Conservation (phyloP, 2,888 invertebrate species). For the Schrankia costaestrigalis region DNA sequence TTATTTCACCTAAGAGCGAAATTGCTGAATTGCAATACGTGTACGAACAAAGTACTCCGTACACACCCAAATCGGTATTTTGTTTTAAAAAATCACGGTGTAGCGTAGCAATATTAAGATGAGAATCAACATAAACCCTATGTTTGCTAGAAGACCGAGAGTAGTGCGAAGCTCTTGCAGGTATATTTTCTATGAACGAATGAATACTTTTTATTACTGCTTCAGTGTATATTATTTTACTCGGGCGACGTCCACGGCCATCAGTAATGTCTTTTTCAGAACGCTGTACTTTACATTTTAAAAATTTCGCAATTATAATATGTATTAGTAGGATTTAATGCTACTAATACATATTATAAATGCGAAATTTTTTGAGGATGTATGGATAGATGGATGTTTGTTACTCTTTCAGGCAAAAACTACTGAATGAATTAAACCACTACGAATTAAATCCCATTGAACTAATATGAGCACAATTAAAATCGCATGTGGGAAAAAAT, state of each 20-base stretch:
- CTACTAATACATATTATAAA: too few species aligned
- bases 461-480: too few species aligned
- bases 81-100: neutral
- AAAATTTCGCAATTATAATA: neutral
- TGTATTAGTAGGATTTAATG: conserved; percentile 1
- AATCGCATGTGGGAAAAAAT: too few species aligned
- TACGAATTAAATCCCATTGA: too few species aligned
- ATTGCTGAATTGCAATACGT: too few species aligned
- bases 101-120: conserved; percentile 1
- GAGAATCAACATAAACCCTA: conserved; percentile 2
- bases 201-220: neutral
- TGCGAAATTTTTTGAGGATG: too few species aligned
- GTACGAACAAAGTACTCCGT: too few species aligned
- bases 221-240: too few species aligned
- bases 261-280: conserved; percentile 2
- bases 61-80: neutral
- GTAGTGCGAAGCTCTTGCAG: conserved; percentile 4
- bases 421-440: too few species aligned
- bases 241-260: neutral
- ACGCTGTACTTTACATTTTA: conserved; percentile 2
- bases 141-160: conserved; percentile 1
- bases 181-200: conserved; percentile 3
- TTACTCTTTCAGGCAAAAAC: too few species aligned
- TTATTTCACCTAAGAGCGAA: too few species aligned
- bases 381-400: too few species aligned